Evolutionary conservation across 2,888 invertebrate genomes (phyloP).

Genomic region (Drosophila mettleri): DNA sequence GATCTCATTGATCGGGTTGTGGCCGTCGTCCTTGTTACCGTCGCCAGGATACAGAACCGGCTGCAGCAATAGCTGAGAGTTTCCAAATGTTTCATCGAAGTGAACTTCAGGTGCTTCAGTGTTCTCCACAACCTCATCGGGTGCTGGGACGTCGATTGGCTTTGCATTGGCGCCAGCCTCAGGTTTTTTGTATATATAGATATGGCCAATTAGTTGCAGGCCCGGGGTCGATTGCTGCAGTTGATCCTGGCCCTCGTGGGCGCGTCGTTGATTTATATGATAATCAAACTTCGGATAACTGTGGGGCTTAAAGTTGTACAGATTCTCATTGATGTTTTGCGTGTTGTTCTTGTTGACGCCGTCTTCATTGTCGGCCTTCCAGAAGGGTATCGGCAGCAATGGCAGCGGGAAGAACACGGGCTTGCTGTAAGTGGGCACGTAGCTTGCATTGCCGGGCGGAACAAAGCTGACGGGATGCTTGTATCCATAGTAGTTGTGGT

Average conservation of each 20-base stretch:
- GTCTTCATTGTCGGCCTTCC: slow-evolving; percentile 9
- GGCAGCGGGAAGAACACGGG: slow-evolving; percentile 39
- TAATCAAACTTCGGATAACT: neutral
- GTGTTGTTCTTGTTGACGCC: slow-evolving; percentile 1
- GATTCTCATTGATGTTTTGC: neutral
- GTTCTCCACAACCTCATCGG: neutral
- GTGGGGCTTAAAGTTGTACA: slow-evolving; percentile 25
- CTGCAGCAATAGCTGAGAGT: slow-evolving; percentile 48
- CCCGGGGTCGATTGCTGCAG: neutral
- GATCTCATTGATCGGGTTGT: slow-evolving; percentile 34
- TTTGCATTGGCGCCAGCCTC: neutral
- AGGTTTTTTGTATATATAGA: slow-evolving; percentile 38
- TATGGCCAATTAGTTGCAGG: slow-evolving; percentile 46
- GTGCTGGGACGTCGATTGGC: neutral
- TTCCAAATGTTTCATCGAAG: slow-evolving; percentile 15
- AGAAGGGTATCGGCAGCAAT: slow-evolving; percentile 59
- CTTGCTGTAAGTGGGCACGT: neutral
- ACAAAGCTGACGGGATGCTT: neutral
- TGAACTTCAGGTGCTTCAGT: neutral
- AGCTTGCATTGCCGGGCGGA: neutral
- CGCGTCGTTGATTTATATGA: neutral
- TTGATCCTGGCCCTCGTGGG: neutral
- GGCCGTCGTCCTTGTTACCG: slow-evolving; percentile 6
- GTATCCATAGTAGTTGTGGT: neutral
- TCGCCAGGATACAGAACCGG: slow-evolving; percentile 31